Conservation (phyloP, 2,888 invertebrate genomes). For the Cerceris rybyensis region DNA sequence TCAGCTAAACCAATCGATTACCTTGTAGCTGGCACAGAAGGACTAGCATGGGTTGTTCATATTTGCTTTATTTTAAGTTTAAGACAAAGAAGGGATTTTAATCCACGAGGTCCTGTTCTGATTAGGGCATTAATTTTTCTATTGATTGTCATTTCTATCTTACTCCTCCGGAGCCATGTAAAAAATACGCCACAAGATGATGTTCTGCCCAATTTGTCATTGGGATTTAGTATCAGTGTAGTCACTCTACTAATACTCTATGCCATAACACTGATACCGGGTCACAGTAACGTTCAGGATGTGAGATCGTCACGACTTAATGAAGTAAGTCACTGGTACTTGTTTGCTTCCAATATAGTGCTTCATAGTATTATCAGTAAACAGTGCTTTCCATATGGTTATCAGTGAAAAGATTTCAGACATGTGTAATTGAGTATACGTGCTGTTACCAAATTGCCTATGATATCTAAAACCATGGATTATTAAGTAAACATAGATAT, state of each 20-base stretch:
- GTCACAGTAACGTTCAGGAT: conserved; percentile 76
- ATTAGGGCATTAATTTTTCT: conserved; percentile 87
- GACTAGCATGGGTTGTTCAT: conserved; percentile 92
- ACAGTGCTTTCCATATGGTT: conserved; percentile 32
- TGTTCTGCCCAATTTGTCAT: conserved; percentile 80
- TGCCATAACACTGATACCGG: conserved; percentile 88
- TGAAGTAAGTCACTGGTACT: conserved; percentile 46
- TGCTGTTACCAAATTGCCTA: conserved; percentile 38
- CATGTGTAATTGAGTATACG: conserved; percentile 26
- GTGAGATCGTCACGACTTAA: conserved; percentile 76
- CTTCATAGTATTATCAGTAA: conserved; percentile 37
- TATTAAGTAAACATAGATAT: conserved; percentile 55
- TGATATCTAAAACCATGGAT: conserved; percentile 53
- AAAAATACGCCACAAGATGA: conserved; percentile 71
- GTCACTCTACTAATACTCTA: conserved; percentile 87
- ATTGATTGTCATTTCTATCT: conserved; percentile 85
- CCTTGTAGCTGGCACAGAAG: conserved; percentile 87
- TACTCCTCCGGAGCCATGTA: conserved; percentile 85
- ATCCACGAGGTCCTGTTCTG: conserved; percentile 89
- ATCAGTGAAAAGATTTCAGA: conserved; percentile 42
- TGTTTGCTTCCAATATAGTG: conserved; percentile 36
- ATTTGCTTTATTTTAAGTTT: conserved; percentile 88
- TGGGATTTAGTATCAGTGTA: conserved; percentile 85
- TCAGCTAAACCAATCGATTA: conserved; percentile 86
- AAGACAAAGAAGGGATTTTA: conserved; percentile 85